A percentile compares a stretch with the other conserved stretches of the same genome.
Evolutionary conservation across 2,797 vertebrate genomes (phyloP).

Genomic region (Mormyrus hasselquistii): DNA sequence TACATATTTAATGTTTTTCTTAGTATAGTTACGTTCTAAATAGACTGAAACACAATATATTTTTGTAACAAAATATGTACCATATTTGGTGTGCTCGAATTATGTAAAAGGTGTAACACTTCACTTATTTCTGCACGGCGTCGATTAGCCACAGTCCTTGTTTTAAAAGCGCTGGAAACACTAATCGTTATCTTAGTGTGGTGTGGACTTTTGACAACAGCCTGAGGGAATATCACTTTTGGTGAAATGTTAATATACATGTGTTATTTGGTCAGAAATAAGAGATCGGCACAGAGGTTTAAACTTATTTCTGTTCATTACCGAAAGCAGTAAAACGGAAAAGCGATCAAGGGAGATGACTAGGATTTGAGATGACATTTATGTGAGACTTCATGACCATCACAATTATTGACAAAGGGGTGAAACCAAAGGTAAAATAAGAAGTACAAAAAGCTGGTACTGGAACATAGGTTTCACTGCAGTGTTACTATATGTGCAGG

Average conservation of each 20-base stretch:
- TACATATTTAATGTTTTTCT: neutral
- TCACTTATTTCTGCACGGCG: neutral
- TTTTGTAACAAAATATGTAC: conserved; percentile 6
- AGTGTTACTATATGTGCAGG: neutral
- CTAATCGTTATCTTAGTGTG: neutral
- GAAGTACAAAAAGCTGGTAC: neutral
- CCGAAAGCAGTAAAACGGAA: neutral
- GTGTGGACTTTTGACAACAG: neutral
- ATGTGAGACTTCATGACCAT: neutral
- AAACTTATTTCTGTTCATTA: neutral
- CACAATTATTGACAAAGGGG: neutral
- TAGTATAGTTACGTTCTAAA: conserved; percentile 2
- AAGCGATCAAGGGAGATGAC: neutral
- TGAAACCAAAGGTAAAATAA: neutral
- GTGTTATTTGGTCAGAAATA: neutral
- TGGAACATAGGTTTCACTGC: neutral
- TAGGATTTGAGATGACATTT: neutral
- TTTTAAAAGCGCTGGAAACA: neutral
- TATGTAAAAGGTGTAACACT: neutral
- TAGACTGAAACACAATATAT: conserved; percentile 1
- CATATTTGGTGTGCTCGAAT: neutral
- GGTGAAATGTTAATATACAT: neutral
- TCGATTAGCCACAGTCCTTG: neutral
- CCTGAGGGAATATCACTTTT: neutral
- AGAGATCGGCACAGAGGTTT: neutral